Percentiles rank a stretch among this genome's conserved stretches.
Conservation (phyloP, 2,888 invertebrate genomes). For the Aphelenchoides bicaudatus region DNA sequence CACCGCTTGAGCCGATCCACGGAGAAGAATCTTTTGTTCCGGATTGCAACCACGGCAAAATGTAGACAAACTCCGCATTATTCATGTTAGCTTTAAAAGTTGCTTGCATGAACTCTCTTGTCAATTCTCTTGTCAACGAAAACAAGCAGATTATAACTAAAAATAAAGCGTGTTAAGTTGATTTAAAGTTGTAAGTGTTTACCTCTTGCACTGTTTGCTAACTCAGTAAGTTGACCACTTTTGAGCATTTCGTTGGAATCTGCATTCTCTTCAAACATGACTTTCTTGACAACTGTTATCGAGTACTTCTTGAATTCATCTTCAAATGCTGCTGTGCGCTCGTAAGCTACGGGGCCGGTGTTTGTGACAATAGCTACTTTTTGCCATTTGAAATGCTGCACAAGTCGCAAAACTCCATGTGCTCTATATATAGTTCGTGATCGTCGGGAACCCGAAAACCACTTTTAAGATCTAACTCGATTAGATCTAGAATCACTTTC, state of each 20-base stretch:
- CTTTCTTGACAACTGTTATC: constrained; percentile 43
- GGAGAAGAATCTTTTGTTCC: constrained; percentile 52
- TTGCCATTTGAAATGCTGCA: constrained; percentile 52
- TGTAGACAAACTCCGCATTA: constrained; percentile 50
- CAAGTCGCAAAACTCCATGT: constrained; percentile 46
- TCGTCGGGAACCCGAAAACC: too few relatives aligned
- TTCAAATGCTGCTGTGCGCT: constrained; percentile 51
- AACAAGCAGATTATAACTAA: constrained; percentile 55
- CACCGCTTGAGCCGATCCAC: constrained; percentile 53
- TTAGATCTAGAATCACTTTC: too few relatives aligned
- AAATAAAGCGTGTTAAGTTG: background rate
- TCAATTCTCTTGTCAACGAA: constrained; percentile 54
- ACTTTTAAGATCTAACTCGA: too few relatives aligned
- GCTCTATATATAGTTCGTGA: too few relatives aligned
- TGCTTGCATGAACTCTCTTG: constrained; percentile 47
- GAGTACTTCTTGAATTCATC: constrained; percentile 50
- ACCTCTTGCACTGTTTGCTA: constrained; percentile 51
- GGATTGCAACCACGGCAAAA: constrained; percentile 54
- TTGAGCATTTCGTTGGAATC: constrained; percentile 43
- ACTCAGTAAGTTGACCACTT: constrained; percentile 49
- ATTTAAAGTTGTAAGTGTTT: background rate
- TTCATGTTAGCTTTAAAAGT: constrained; percentile 36
- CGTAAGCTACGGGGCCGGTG: constrained; percentile 56
- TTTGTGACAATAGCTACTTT: constrained; percentile 53
- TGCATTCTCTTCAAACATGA: constrained; percentile 52